phyloP scores from a whole-genome alignment of 2,888 invertebrate species.

The Eurytoma californica region DNA sequence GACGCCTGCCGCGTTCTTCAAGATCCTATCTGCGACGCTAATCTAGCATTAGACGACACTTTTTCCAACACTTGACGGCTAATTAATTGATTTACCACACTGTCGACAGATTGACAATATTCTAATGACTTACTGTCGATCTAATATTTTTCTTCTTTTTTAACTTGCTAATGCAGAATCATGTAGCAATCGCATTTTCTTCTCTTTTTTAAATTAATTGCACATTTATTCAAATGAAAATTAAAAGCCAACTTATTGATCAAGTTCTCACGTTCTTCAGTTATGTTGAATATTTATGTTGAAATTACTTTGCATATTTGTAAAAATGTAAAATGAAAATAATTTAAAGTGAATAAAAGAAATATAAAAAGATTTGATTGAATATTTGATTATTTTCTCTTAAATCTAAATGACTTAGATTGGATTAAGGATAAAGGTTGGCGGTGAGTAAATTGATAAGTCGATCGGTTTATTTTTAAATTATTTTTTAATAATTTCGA shows the following conservation, averaged over 20 bases:
- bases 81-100: neutral
- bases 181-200: no score
- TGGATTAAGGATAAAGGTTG: conserved; percentile 21
- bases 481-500: conserved; percentile 75
- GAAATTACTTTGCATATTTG: neutral
- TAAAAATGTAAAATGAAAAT: conserved; percentile 9
- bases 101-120: no score
- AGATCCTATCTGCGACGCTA: neutral
- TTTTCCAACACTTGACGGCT: conserved; percentile 5
- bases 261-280: no score
- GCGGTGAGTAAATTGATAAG: conserved; percentile 56
- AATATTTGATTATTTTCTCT: neutral
- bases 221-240: no score
- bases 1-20: conserved; percentile 5
- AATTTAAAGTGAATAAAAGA: conserved; percentile 6
- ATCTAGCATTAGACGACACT: neutral
- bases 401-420: conserved; percentile 3
- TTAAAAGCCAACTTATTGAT: no score
- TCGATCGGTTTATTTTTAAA: conserved; percentile 68
- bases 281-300: no score
- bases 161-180: no score
- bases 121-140: no score
- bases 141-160: no score
- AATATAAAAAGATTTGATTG: neutral
- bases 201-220: no score